phyloP scores from a whole-genome alignment of 2,797 vertebrate genomes.

The Sebastes hubbsi region DNA sequence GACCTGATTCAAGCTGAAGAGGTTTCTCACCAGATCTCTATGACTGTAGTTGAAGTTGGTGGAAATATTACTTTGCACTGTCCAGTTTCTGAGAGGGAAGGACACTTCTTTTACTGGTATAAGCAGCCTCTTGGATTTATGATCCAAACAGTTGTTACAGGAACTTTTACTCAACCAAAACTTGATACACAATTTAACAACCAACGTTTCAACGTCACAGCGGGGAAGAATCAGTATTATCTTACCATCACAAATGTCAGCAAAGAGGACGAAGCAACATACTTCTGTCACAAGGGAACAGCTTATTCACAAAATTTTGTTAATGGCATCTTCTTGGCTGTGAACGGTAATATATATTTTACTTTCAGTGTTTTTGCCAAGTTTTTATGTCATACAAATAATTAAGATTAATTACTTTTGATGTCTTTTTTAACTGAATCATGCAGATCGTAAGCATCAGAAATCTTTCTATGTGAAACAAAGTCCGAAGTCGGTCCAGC shows the following conservation, averaged over 20 bases:
- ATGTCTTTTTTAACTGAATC: neutral
- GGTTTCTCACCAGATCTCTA: neutral
- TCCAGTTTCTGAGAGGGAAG: rapidly evolving
- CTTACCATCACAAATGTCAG: conserved; percentile 36
- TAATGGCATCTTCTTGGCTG: conserved; percentile 12
- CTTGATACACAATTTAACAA: neutral
- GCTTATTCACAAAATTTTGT: rapidly evolving
- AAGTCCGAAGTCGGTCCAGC: neutral
- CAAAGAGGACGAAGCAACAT: conserved; percentile 45
- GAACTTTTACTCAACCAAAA: neutral
- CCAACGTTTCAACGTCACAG: neutral
- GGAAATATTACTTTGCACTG: conserved; percentile 4
- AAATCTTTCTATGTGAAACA: conserved; percentile 3
- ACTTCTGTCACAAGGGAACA: conserved; percentile 25
- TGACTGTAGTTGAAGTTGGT: conserved; percentile 1
- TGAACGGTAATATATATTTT: conserved; percentile 22
- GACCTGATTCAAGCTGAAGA: neutral
- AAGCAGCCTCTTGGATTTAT: conserved; percentile 20
- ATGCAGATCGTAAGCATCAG: neutral
- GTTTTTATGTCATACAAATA: neutral
- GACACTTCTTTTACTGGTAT: neutral
- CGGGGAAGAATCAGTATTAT: rapidly evolving
- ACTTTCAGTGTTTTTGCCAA: neutral
- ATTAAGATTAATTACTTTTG: neutral
- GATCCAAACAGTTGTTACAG: rapidly evolving